phyloP scores from a whole-genome alignment of 1,140 invertebrate species.

The Melitaea cinxia region DNA sequence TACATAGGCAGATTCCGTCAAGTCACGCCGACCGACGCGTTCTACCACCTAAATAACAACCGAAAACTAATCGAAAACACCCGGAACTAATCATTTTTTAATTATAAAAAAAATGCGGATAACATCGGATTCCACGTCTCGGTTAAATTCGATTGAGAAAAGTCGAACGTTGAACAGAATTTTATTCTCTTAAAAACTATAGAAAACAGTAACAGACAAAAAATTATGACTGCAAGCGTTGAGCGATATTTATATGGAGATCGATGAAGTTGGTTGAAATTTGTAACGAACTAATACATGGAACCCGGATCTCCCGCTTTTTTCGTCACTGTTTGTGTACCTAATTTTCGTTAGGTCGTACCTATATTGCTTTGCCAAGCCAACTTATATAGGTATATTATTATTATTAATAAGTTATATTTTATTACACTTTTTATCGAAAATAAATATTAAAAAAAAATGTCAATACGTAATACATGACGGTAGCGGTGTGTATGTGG shows the following conservation, averaged over 20 bases:
- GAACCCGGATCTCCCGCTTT: constrained; percentile 26
- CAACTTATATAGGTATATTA: no score
- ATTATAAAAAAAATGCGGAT: constrained; percentile 62
- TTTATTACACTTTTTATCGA: no score
- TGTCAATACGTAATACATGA: no score
- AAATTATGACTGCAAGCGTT: neutral
- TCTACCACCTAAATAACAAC: constrained; percentile 49
- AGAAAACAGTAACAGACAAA: neutral
- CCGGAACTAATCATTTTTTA: constrained; percentile 74
- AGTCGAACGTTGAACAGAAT: constrained; percentile 38
- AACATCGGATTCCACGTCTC: constrained; percentile 53
- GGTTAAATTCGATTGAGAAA: constrained; percentile 32
- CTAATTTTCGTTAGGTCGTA: neutral
- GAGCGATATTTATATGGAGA: no score
- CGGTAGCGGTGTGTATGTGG: no score
- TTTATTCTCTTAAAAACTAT: constrained; percentile 6
- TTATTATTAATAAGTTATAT: no score
- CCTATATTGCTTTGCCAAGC: no score
- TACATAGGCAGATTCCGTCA: constrained; percentile 67
- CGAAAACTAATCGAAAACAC: constrained; percentile 76
- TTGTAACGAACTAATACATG: constrained; percentile 17
- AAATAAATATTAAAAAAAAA: neutral
- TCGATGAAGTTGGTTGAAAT: neutral
- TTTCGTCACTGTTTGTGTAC: constrained; percentile 10
- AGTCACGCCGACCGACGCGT: constrained; percentile 60